Conservation (phyloP, 2,113 vertebrate species). For the Dasyurus viverrinus region DNA sequence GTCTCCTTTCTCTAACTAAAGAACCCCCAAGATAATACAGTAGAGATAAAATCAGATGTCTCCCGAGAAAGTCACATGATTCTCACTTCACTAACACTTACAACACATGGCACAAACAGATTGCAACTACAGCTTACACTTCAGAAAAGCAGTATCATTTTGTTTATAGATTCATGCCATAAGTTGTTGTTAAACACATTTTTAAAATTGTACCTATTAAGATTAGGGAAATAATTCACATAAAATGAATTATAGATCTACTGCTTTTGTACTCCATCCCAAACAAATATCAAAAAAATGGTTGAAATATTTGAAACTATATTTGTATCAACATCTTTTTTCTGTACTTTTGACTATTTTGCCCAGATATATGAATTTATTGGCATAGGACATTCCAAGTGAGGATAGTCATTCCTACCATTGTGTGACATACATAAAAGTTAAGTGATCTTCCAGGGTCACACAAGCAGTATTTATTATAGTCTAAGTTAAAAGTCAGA, state of each 20-base stretch:
- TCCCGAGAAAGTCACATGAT: not conserved
- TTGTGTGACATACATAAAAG: not conserved
- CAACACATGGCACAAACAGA: not conserved
- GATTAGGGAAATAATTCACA: not conserved
- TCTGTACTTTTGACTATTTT: not conserved
- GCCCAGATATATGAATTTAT: not conserved
- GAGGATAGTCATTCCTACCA: not conserved
- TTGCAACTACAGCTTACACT: conserved; percentile 2
- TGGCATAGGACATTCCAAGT: not conserved
- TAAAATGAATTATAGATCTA: not conserved
- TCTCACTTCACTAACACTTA: conserved; percentile 17
- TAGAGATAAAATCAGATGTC: not conserved
- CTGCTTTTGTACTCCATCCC: not conserved
- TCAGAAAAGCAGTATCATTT: conserved; percentile 4
- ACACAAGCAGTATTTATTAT: not conserved
- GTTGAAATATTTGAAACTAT: not conserved
- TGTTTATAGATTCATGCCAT: conserved; percentile 10
- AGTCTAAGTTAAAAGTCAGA: not conserved
- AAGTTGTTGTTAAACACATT: conserved; percentile 4
- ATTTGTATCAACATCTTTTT: not conserved
- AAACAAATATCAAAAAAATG: not conserved
- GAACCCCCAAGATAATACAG: not conserved
- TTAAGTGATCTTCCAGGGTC: not conserved
- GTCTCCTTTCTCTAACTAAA: conserved; percentile 18
- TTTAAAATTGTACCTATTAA: not conserved